Percentiles rank a stretch among this genome's conserved stretches.
Evolutionary conservation across 1,140 invertebrate species (phyloP).

Genomic region (Drosophila seguyi): DNA sequence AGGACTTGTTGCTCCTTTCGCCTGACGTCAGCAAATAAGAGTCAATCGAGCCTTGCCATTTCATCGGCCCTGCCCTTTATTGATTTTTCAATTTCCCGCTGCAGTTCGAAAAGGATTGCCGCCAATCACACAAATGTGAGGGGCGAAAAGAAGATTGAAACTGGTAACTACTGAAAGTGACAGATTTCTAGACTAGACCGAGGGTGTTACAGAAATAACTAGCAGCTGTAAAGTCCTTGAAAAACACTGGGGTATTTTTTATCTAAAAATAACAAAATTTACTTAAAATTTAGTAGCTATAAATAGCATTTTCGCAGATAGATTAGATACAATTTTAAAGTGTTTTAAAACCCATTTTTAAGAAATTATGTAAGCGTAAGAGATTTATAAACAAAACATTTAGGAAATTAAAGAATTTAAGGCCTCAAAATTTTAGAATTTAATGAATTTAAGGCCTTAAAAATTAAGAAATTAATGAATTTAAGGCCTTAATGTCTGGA

Average conservation of each 20-base stretch:
- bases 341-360: neutral
- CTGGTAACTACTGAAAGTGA: neutral
- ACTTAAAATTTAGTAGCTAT: neutral
- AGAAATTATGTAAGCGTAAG: neutral
- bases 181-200: neutral
- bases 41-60: conserved; percentile 37
- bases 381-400: neutral
- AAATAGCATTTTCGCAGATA: too few relatives aligned
- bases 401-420: too few relatives aligned
- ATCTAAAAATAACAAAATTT: neutral
- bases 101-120: conserved; percentile 21
- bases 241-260: neutral
- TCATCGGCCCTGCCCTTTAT: conserved; percentile 44
- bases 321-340: neutral
- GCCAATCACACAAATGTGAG: neutral
- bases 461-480: neutral
- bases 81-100: conserved; percentile 54
- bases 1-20: conserved; percentile 64
- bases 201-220: too few relatives aligned
- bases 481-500: neutral
- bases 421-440: too few relatives aligned
- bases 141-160: neutral
- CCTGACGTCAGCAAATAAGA: conserved; percentile 64
- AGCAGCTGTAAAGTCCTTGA: neutral
- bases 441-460: too few relatives aligned